phyloP scores from a whole-genome alignment of 1,140 invertebrate species.

The Calycopis cecrops region DNA sequence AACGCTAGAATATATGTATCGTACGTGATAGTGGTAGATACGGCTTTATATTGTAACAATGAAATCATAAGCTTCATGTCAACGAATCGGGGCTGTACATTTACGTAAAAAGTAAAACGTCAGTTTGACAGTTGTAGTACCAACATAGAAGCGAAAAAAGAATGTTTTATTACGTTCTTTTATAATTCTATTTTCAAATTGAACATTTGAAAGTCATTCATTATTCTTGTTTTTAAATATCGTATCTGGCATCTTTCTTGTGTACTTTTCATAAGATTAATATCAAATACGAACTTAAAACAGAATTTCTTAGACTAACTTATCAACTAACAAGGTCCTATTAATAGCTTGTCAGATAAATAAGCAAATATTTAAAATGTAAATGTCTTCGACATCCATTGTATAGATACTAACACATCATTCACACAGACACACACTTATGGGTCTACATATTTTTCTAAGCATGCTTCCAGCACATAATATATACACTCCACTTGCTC shows the following conservation, averaged over 20 bases:
- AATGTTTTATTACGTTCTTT: no score
- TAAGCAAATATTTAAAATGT: neutral
- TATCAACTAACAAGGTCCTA: no score
- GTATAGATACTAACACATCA: constrained; percentile 22
- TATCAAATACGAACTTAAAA: neutral
- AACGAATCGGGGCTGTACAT: neutral
- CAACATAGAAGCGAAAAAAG: no score
- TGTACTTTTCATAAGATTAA: neutral
- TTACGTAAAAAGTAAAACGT: no score
- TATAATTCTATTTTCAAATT: no score
- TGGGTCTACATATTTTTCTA: constrained; percentile 51
- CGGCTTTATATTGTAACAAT: neutral
- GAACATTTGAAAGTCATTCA: no score
- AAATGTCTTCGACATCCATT: constrained; percentile 17
- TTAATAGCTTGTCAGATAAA: neutral
- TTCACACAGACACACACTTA: constrained; percentile 40
- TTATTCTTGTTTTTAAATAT: no score
- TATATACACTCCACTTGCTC: constrained; percentile 25
- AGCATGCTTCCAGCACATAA: constrained; percentile 39
- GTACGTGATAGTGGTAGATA: constrained; percentile 1
- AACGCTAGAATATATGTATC: neutral
- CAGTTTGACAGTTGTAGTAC: no score
- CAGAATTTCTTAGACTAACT: no score
- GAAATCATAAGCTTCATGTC: constrained; percentile 1
- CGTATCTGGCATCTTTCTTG: neutral